phyloP scores from a whole-genome alignment of 23 tunicate species.

The Halocynthia roretzi region DNA sequence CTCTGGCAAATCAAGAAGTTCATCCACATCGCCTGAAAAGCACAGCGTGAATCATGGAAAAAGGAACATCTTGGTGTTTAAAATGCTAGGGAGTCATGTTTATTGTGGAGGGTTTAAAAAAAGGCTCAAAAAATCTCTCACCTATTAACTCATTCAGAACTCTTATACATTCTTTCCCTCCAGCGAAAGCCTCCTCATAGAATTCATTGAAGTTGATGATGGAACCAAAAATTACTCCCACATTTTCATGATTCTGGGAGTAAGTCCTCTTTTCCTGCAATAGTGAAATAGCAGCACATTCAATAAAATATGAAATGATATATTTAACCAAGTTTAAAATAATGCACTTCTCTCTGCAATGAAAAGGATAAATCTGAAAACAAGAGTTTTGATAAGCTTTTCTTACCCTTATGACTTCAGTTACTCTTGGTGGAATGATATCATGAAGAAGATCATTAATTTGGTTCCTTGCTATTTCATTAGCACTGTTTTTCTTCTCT shows the following conservation, averaged over 20 bases:
- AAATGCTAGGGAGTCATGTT: background rate
- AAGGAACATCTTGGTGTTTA: background rate
- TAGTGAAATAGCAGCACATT: no score
- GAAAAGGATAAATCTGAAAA: background rate
- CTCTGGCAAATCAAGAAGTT: conserved; percentile 47
- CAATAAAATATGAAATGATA: no score
- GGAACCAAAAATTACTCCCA: conserved; percentile 93
- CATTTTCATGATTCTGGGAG: conserved; percentile 87
- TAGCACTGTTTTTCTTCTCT: conserved; percentile 4
- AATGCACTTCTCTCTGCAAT: no score
- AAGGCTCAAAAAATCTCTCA: conserved; percentile 16
- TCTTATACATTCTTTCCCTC: conserved; percentile 91
- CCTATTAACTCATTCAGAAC: conserved; percentile 90
- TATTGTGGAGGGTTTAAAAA: background rate
- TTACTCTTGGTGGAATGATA: conserved; percentile 80
- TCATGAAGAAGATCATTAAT: conserved; percentile 50
- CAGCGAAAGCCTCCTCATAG: conserved; percentile 79
- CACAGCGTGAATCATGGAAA: no score
- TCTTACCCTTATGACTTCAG: conserved; percentile 37
- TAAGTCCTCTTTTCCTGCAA: conserved; percentile 57
- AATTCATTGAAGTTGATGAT: conserved; percentile 90
- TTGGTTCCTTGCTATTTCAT: conserved; percentile 14
- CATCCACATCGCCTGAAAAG: conserved; percentile 84
- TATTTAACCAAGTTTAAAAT: no score
- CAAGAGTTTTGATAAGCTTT: background rate